Base-by-base conservation (phyloP, 37 sponge, comb jelly and placozoan species). In the Spongia lamella region DNA sequence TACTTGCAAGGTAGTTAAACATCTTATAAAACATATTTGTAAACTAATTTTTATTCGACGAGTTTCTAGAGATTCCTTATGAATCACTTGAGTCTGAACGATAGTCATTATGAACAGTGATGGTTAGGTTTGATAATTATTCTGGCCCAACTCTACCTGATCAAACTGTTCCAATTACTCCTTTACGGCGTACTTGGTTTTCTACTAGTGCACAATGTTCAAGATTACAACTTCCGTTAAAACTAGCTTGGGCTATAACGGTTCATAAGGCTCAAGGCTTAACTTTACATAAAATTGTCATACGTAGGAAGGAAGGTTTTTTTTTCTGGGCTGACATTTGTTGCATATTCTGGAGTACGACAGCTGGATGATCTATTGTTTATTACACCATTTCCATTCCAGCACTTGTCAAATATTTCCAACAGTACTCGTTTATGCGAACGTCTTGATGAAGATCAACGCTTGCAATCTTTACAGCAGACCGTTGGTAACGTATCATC, bases 181-280 rank as follows among this genome's bases (percentile, higher is more conserved):
- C 67, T 25, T 37, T 65, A 0, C 54, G 67, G 1, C 56, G 56
- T 7, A 52, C 55, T 3, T 78, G 76, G 76, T 26, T 21, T 1
- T 3, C 27, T 22, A 20, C 3, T 25, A 40, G 63, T 39, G 26
- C 7, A 49, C n/a, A 1, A 38, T 61, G 62, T 61, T 61, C 50
- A 13, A 22, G 47, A 5, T 5, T 61, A 4, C 76, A 75, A 15
- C 40, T 75, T 2, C 76, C 63, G 21, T n/a, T 75, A 1, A 75
- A 61, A 31, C 63, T 72, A 7, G 74, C 58, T 3, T 72, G 56
- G 56, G 69, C 69, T n/a, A 27, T 71, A 15, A 81, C 82, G 0
- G 72, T 81, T 11, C 82, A 81, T 40, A 81, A 81, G 30, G 52
- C 82, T 32, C 82, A 71, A 38, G 82, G 82, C 0, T 49, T 81